Evolutionary conservation across 64 coral and sea anemone species (phyloP).

Genomic region (Hydrozoanthus tunicans): DNA sequence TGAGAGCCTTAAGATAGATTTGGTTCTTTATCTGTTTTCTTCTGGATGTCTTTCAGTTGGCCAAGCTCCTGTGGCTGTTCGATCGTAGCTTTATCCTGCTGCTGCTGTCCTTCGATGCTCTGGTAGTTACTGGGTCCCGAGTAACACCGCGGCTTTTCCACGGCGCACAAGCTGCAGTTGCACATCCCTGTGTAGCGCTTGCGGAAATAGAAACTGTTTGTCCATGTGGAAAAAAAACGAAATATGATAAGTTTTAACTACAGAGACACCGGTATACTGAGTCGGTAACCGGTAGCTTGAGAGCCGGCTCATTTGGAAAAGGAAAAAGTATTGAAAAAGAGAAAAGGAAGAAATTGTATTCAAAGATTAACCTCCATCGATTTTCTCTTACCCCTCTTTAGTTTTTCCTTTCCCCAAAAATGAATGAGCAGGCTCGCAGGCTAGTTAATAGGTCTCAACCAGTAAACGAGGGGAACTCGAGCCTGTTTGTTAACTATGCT

Average conservation of each 20-base stretch:
- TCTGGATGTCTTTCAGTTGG: neutral
- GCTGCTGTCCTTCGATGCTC: neutral
- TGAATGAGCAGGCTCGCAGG: too few species aligned
- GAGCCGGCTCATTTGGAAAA: neutral
- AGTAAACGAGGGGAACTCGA: too few species aligned
- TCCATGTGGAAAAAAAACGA: neutral
- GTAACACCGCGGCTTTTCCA: conserved; percentile 71
- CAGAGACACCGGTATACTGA: neutral
- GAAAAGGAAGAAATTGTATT: too few species aligned
- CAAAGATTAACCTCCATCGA: too few species aligned
- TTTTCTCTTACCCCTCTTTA: too few species aligned
- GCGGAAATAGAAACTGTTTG: conserved; percentile 82
- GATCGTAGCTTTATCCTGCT: neutral
- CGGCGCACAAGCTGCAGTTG: conserved; percentile 73
- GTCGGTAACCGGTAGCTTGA: too few species aligned
- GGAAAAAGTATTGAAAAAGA: neutral
- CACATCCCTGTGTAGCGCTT: conserved; percentile 79
- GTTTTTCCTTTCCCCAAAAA: too few species aligned
- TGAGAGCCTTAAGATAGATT: neutral
- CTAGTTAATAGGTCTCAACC: too few species aligned
- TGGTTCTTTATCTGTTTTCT: neutral
- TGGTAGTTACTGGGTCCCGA: conserved; percentile 11
- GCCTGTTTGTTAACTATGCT: too few species aligned
- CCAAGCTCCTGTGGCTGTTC: neutral
- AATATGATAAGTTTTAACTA: neutral